Evolutionary conservation across 2,888 invertebrate genomes (phyloP).

Genomic region (Ditula angustiorana): DNA sequence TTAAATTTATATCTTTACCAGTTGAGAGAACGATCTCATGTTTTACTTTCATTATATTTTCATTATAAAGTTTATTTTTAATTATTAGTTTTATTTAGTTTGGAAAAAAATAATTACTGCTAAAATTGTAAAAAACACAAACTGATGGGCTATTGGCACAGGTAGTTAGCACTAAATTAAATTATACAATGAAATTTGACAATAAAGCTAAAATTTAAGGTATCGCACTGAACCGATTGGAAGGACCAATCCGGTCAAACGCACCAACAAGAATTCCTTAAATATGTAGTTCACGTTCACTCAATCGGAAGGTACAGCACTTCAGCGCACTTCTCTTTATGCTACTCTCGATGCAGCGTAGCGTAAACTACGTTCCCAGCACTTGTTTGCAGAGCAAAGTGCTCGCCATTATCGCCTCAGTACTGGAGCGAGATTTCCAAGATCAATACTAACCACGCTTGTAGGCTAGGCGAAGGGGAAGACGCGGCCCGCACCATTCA

Average conservation of each 20-base stretch:
- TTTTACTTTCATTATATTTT: slow-evolving; percentile 23
- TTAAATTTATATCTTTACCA: neutral
- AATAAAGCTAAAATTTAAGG: slow-evolving; percentile 12
- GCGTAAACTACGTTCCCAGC: slow-evolving; percentile 5
- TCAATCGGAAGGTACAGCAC: slow-evolving; percentile 18
- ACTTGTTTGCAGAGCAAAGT: slow-evolving; percentile 20
- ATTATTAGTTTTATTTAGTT: slow-evolving; percentile 30
- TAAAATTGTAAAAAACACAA: slow-evolving; percentile 58
- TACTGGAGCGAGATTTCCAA: neutral
- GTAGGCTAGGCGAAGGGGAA: slow-evolving; percentile 45
- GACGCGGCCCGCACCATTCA: slow-evolving; percentile 75
- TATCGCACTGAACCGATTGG: slow-evolving; percentile 51
- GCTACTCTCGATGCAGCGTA: slow-evolving; percentile 5
- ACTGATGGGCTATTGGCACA: slow-evolving; percentile 67
- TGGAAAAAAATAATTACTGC: slow-evolving; percentile 7
- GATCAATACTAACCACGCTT: slow-evolving; percentile 39
- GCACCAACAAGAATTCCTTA: slow-evolving; percentile 21
- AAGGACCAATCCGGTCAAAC: slow-evolving; percentile 32
- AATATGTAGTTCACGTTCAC: slow-evolving; percentile 31
- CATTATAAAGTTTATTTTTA: slow-evolving; percentile 39
- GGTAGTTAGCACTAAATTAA: slow-evolving; percentile 63
- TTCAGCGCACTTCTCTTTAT: neutral
- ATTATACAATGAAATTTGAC: slow-evolving; percentile 50
- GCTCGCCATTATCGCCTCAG: slow-evolving; percentile 4
- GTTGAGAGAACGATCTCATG: slow-evolving; percentile 18